Evolutionary conservation across 2,888 invertebrate species (phyloP), one percentile per base, ranked within the genome.

Genomic region (Asteroscopus sphinx): DNA sequence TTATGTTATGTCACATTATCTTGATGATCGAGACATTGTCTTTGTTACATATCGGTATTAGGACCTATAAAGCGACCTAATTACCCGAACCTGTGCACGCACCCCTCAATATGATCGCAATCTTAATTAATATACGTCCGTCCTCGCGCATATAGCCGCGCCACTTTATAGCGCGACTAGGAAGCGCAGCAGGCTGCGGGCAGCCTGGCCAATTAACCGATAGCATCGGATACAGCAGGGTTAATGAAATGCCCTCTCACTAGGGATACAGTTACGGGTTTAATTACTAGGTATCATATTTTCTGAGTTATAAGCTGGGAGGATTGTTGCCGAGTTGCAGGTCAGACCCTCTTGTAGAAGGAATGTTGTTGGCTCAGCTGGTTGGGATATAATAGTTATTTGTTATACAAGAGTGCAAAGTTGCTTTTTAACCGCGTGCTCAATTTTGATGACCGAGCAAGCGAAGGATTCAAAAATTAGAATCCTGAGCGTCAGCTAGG

Each of bases 221-320:
- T 75, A 61, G 46, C 54, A 75, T 75, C 75, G 26, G 61, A 40
- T 46, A 47, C 28, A 21, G n/a, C 11, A 21, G 63, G 75, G 75
- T 75, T 77, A 77, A 75, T 74, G 77, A 75, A 77, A 68, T 77
- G 75, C 60, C 77, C 74, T 44, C 28, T 1, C 37, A 49, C n/a
- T n/a, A n/a, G n/a, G 68, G 61, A 54, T 51, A 68, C 52, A 47
- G 66, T 67, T 72, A 67, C 72, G 60, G 48, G 45, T 66, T 59
- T 73, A 73, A 73, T 73, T 73, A 64, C 69, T 61, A 47, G 67
- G 55, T 51, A 68, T 73, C 69, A 73, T 73, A 73, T 76, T 71
- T 68, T 49, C 56, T 68, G 64, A 73, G 53, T 64, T 73, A 73
- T 68, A 28, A 17, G 37, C 68, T 67, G 68, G 64, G 45, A 52